phyloP scores from a whole-genome alignment of 1,140 invertebrate genomes.

The Grapholita molesta region DNA sequence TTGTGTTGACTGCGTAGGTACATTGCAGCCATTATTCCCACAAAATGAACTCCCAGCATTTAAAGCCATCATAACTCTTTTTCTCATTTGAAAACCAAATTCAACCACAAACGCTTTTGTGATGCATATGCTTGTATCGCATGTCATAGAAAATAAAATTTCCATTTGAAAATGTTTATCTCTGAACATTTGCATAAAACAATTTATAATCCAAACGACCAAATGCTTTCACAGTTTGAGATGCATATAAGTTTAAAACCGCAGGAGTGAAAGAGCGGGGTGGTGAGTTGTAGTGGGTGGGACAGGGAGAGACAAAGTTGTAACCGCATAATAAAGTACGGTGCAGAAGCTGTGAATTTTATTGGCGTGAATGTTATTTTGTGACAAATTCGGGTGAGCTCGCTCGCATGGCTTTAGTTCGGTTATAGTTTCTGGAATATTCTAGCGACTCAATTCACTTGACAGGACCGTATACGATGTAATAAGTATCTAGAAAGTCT shows the following conservation, averaged over 20 bases:
- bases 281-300: background rate
- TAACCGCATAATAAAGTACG: slow-evolving; percentile 12
- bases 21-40: background rate
- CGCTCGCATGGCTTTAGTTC: background rate
- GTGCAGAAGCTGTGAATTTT: slow-evolving; percentile 4
- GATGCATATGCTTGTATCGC: slow-evolving; percentile 15
- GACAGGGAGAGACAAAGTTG: background rate
- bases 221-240: slow-evolving; percentile 16
- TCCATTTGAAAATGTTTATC: slow-evolving; percentile 15
- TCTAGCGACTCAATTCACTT: background rate
- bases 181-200: slow-evolving; percentile 11
- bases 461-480: no score
- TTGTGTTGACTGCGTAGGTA: background rate
- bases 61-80: slow-evolving; percentile 9
- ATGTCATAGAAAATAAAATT: slow-evolving; percentile 17
- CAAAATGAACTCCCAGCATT: slow-evolving; percentile 7
- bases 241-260: slow-evolving; percentile 15
- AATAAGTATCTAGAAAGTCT: no score
- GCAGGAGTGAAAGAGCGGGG: background rate
- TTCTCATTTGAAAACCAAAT: slow-evolving; percentile 16
- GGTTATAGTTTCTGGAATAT: background rate
- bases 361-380: slow-evolving; percentile 8
- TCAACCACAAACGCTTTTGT: slow-evolving; percentile 7
- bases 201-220: slow-evolving; percentile 16
- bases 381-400: slow-evolving; percentile 9